A percentile compares a stretch with the other conserved stretches of the same genome.
These are phyloP conservation scores for Urocynchramus pylzowi DNA, from an alignment of 2,113 vertebrate genomes.

Conservation along the genomic window DNA sequence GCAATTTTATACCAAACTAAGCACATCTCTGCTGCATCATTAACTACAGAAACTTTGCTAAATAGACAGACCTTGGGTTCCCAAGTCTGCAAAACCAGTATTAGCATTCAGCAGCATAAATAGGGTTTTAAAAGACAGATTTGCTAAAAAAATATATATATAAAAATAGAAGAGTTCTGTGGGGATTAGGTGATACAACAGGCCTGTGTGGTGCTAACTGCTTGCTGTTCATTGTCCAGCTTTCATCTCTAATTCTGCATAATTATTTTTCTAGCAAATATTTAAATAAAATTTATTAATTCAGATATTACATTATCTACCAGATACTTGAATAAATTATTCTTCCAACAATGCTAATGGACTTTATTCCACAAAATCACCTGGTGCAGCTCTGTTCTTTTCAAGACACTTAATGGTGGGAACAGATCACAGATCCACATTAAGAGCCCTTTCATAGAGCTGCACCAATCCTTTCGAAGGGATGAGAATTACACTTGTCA, in stretches of 20 bases:
- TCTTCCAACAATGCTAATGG: background rate
- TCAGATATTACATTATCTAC: background rate
- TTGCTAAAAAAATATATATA: background rate
- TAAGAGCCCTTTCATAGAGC: background rate
- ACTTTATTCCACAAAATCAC: background rate
- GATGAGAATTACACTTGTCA: background rate
- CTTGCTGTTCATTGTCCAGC: background rate
- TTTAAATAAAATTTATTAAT: background rate
- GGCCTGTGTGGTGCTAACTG: background rate
- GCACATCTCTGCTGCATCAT: background rate
- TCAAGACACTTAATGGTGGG: background rate
- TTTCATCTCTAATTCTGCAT: background rate
- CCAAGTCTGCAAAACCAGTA: background rate
- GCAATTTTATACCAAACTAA: background rate
- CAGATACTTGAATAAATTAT: background rate
- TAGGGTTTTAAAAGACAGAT: background rate
- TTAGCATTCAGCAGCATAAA: background rate
- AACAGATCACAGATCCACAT: background rate
- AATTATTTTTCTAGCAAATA: background rate
- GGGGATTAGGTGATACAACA: background rate
- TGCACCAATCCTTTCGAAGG: background rate
- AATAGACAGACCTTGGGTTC: background rate
- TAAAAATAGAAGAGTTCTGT: background rate
- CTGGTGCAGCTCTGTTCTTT: background rate
- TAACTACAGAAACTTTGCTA: background rate